These are phyloP conservation scores for Bradynema listronoti DNA, from an alignment of 1,140 invertebrate genomes.

Conservation along the genomic window DNA sequence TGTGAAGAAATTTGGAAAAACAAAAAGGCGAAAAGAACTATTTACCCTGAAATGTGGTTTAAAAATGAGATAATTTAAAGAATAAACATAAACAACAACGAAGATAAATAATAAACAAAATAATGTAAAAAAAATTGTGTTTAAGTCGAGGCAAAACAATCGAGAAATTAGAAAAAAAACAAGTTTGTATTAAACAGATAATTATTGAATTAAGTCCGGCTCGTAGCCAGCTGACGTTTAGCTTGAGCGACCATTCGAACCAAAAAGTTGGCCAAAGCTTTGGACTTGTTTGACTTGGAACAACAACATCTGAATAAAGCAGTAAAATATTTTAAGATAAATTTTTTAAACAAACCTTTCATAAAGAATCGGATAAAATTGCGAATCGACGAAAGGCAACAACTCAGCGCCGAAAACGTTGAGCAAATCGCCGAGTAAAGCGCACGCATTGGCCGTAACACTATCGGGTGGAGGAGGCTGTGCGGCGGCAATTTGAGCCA, in stretches of 20 bases:
- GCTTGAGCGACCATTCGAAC: slow-evolving; percentile 26
- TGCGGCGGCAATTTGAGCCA: slow-evolving; percentile 24
- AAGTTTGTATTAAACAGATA: no score
- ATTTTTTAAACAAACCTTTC: slow-evolving; percentile 3
- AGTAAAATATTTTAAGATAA: background rate
- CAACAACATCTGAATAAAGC: slow-evolving; percentile 29
- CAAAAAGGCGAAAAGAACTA: no score
- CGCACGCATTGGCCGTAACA: slow-evolving; percentile 22
- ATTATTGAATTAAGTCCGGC: background rate
- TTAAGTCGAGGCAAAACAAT: slow-evolving; percentile 1
- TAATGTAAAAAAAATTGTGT: no score
- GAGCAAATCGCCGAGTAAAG: slow-evolving; percentile 35
- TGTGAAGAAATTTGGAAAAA: no score
- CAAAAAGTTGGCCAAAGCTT: slow-evolving; percentile 37
- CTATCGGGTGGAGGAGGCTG: slow-evolving; percentile 25
- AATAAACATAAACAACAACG: no score
- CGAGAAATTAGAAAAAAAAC: slow-evolving; percentile 1
- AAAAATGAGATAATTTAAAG: no score
- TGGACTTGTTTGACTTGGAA: slow-evolving; percentile 35
- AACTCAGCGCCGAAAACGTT: slow-evolving; percentile 35
- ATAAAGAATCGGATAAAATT: no score
- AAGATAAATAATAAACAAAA: no score
- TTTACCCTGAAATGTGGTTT: no score
- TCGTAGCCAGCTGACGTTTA: slow-evolving; percentile 24
- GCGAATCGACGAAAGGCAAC: slow-evolving; percentile 19